Conservation (phyloP, 2,888 invertebrate species). For the Thera obeliscata region DNA sequence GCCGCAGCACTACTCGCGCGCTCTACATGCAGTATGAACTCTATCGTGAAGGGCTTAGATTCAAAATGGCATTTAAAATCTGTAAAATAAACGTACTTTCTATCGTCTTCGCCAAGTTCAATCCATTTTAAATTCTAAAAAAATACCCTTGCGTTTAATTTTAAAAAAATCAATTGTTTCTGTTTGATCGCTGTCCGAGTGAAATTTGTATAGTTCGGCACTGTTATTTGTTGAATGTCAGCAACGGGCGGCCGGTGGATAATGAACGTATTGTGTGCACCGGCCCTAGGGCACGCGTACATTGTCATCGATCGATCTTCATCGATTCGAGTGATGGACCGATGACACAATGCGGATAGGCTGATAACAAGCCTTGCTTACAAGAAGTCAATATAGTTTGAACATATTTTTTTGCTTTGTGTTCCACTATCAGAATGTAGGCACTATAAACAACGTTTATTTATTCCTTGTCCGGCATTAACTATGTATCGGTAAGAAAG, state of each 20-base stretch:
- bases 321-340: conserved; percentile 4
- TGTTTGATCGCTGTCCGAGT: neutral
- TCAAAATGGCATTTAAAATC: neutral
- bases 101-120: neutral
- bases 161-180: neutral
- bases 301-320: conserved; percentile 14
- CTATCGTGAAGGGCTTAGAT: neutral
- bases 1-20: conserved; percentile 22
- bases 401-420: neutral
- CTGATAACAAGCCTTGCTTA: neutral
- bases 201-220: neutral
- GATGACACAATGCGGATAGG: conserved; percentile 8
- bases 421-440: neutral
- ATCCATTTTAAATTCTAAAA: neutral
- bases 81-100: neutral
- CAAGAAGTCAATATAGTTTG: neutral
- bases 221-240: conserved; percentile 12
- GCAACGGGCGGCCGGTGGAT: conserved; percentile 16
- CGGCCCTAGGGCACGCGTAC: conserved; percentile 18
- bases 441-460: neutral
- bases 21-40: conserved; percentile 9
- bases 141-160: neutral
- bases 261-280: conserved; percentile 43
- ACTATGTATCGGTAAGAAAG: neutral
- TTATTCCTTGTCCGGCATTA: no score